Base-by-base conservation (phyloP, 1,140 invertebrate species). In the Ceratoteleas bidentatus region DNA sequence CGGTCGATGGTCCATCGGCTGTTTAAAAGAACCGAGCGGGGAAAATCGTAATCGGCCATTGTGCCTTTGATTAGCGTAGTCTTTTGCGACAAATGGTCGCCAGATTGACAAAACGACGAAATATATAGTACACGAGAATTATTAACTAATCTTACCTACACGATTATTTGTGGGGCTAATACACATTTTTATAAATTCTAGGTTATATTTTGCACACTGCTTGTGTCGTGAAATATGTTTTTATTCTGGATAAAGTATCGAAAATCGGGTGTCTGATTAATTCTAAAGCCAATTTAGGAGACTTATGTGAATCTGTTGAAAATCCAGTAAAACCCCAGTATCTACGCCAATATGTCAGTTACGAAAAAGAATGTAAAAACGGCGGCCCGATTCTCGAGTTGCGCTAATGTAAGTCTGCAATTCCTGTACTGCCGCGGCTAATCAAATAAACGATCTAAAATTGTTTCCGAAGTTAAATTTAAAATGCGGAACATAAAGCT, bases 391-490 rank as follows among this genome's bases (percentile, higher is more conserved):
- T 66, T 56, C 64, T 47, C 64, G 10, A 11, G 38, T 47, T 8
- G 33, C 3, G 40, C 40, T 68, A 47, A 68, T 10, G 53, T 57
- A 68, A 57, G 53, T 49, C 24, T 1, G 43, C 53, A 36, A 68
- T 56, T 66, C 24, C 53, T 47, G 33, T 53, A 33, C 24, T 49
- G 53, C 43, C 43, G 8, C 40, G 24, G 65, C 53, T 68, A 68
- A 68, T 68, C 65, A 52, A 60, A 69, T 69, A 60, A 69, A 60
- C 66, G 66, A 69, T 69, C 66, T 69, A 33, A 60, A 60, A 69
- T 69, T 69, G 66, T 69, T 69, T 69, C 66, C 54, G 40, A 69
- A 69, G 66, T 69, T 60, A 33, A 69, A 52, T 69, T 69, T 69
- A 69, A 69, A 43, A 60, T 60, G 45, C 47, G 52, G 45, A 58